Conservation (phyloP, 2,113 vertebrate genomes). For the Gymnogyps californianus region DNA sequence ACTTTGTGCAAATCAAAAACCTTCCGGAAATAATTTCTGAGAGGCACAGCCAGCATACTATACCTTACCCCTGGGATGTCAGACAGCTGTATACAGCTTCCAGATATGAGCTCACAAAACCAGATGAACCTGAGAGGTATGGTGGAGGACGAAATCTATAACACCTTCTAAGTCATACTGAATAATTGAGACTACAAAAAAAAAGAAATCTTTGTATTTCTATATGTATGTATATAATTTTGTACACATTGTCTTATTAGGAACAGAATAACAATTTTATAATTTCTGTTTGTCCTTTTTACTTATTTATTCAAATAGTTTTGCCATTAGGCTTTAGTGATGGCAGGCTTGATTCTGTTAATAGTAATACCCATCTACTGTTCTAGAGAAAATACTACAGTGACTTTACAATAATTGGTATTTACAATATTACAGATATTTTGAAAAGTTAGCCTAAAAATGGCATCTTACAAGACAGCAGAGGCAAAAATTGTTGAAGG, state of each 20-base stretch:
- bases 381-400: background rate
- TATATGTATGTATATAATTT: background rate
- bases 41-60: background rate
- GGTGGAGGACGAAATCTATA: background rate
- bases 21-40: background rate
- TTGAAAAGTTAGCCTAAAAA: background rate
- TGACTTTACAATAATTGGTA: background rate
- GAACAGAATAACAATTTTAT: background rate
- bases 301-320: background rate
- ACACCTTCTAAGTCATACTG: background rate
- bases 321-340: background rate
- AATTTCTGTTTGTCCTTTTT: background rate
- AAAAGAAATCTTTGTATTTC: background rate
- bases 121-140: background rate
- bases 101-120: background rate
- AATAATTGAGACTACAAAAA: background rate
- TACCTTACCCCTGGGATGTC: background rate
- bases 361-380: background rate
- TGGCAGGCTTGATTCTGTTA: background rate
- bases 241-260: background rate
- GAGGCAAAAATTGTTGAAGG: background rate
- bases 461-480: background rate
- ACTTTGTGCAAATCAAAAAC: background rate
- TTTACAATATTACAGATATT: background rate
- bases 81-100: background rate